A percentile compares a stretch with the other conserved stretches of the same genome.
These are phyloP conservation scores for Oxyruncus cristatus DNA, from an alignment of 2,113 vertebrate species.

Conservation along the genomic window DNA sequence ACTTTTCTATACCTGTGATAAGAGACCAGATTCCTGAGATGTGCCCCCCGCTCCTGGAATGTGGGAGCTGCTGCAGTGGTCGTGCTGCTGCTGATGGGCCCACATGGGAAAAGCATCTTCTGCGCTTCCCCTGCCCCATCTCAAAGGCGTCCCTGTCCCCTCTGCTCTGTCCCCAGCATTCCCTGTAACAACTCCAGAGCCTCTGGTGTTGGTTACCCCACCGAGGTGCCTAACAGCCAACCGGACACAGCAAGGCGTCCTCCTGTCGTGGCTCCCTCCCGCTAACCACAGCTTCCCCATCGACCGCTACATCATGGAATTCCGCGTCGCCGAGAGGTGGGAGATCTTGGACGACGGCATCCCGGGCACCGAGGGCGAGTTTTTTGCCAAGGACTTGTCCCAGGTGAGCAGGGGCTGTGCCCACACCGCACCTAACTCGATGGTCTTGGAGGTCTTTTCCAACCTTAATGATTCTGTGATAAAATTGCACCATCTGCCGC, in stretches of 20 bases:
- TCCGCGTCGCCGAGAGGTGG: slow-evolving; percentile 93
- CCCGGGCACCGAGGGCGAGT: slow-evolving; percentile 86
- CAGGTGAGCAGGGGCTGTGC: slow-evolving; percentile 77
- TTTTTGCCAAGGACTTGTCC: slow-evolving; percentile 94
- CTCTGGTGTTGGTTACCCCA: slow-evolving; percentile 99
- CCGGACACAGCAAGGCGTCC: slow-evolving; percentile 97
- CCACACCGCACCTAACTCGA: rapidly evolving
- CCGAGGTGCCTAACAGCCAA: slow-evolving; percentile 99
- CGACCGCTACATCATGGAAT: slow-evolving; percentile 95
- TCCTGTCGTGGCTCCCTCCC: slow-evolving; percentile 96
- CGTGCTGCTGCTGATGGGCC: neutral
- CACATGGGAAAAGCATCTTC: rapidly evolving
- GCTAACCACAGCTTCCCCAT: slow-evolving; percentile 96
- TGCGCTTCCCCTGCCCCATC: neutral
- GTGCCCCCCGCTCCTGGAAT: neutral
- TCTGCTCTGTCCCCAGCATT: slow-evolving; percentile 78
- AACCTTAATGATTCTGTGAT: neutral
- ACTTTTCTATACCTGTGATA: neutral
- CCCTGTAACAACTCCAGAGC: slow-evolving; percentile 97
- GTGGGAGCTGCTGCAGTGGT: neutral
- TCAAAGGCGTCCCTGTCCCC: neutral
- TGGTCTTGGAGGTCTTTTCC: neutral
- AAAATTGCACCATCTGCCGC: neutral
- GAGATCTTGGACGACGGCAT: slow-evolving; percentile 92
- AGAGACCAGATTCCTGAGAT: neutral